Evolutionary conservation across 2,113 vertebrate species (phyloP).

Genomic region (Himantopus leucocephalus): DNA sequence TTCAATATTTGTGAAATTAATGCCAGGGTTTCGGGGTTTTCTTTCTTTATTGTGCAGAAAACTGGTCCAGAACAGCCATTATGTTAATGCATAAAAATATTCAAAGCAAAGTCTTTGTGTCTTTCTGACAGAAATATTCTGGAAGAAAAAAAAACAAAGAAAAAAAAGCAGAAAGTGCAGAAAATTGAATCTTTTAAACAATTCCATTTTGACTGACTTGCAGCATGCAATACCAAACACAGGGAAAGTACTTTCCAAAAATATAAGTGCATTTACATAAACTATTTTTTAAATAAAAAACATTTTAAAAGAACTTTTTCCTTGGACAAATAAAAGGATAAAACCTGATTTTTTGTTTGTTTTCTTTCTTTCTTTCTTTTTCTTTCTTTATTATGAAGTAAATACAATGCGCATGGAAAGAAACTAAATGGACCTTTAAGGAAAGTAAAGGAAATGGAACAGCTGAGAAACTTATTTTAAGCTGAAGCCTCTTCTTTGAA

Average conservation of each 20-base stretch:
- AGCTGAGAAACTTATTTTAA: not conserved
- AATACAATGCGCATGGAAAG: not conserved
- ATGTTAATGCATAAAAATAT: not conserved
- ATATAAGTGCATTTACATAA: not conserved
- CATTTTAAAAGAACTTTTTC: not conserved
- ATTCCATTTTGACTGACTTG: not conserved
- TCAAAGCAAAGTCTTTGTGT: not conserved
- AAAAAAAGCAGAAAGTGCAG: not conserved
- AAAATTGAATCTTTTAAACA: not conserved
- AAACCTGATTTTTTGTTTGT: not conserved
- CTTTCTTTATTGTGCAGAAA: not conserved
- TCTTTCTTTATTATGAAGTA: not conserved
- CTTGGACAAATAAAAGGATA: not conserved
- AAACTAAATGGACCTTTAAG: not conserved
- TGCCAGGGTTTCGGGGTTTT: not conserved
- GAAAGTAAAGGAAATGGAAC: not conserved
- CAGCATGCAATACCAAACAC: not conserved
- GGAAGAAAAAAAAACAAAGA: not conserved
- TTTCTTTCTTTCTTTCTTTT: not conserved
- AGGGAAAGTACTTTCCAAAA: not conserved
- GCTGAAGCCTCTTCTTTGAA: not conserved
- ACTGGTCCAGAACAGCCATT: not conserved
- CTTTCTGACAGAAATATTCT: not conserved
- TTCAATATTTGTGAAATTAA: not conserved
- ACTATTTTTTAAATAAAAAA: not conserved